A percentile compares a stretch with the other conserved stretches of the same genome.
Conservation (phyloP, 2,888 invertebrate genomes). For the Cryptus armator region DNA sequence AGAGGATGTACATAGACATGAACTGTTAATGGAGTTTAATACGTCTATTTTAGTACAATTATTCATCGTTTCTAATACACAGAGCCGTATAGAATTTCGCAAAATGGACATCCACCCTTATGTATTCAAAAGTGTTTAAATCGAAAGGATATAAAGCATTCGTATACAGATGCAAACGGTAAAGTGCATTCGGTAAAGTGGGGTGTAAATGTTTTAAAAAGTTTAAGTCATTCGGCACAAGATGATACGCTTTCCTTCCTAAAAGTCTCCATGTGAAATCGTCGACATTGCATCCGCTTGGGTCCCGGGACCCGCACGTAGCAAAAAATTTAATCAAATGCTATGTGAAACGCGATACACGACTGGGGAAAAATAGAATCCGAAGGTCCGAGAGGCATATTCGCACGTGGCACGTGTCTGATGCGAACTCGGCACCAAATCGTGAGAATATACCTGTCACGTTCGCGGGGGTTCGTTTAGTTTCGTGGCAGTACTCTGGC, state of each 20-base stretch:
- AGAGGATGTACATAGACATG: neutral
- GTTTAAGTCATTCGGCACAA: too few relatives aligned
- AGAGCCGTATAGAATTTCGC: too few relatives aligned
- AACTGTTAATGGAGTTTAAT: too few relatives aligned
- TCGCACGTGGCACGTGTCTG: slow-evolving; percentile 42
- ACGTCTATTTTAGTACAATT: too few relatives aligned
- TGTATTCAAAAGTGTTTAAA: neutral
- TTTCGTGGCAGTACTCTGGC: neutral
- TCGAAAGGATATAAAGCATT: neutral
- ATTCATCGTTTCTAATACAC: too few relatives aligned
- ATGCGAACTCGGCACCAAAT: slow-evolving; percentile 39
- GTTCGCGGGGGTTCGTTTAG: slow-evolving; percentile 37
- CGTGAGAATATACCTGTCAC: slow-evolving; percentile 42
- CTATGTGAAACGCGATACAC: slow-evolving; percentile 16
- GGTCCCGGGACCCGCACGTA: neutral
- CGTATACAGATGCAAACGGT: too few relatives aligned
- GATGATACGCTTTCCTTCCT: too few relatives aligned
- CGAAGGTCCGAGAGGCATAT: neutral
- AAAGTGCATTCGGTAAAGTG: too few relatives aligned
- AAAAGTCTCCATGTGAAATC: too few relatives aligned
- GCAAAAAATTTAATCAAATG: slow-evolving; percentile 1
- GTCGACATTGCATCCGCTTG: neutral
- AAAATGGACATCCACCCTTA: too few relatives aligned
- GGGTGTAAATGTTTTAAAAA: too few relatives aligned
- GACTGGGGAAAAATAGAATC: neutral